A percentile compares a stretch with the other conserved stretches of the same genome.
phyloP scores from a whole-genome alignment of 2,797 vertebrate genomes.

The Poecile montanus region DNA sequence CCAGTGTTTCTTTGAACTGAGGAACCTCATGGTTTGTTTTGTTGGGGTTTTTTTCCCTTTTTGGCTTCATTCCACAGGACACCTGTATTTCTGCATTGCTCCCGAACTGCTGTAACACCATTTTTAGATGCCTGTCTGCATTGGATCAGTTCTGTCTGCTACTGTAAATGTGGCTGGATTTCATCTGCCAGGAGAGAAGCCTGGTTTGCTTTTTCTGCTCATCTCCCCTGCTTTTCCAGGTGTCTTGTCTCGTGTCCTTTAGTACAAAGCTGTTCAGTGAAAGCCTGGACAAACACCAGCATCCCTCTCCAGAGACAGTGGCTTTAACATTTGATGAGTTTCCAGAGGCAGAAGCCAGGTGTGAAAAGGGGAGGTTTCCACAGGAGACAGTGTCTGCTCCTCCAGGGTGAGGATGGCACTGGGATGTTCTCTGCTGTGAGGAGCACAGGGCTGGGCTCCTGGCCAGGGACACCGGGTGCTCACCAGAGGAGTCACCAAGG shows the following conservation, averaged over 20 bases:
- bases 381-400: background rate
- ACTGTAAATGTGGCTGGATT: background rate
- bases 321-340: background rate
- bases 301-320: background rate
- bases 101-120: background rate
- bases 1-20: background rate
- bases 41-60: rapidly evolving
- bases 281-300: background rate
- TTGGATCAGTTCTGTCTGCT: background rate
- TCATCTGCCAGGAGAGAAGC: background rate
- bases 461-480: rapidly evolving
- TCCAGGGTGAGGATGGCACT: background rate
- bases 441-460: background rate
- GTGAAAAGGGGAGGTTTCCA: background rate
- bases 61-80: background rate
- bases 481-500: background rate
- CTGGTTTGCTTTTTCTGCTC: background rate
- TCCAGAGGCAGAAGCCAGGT: background rate
- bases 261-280: background rate
- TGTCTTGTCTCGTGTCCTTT: rapidly evolving
- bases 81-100: background rate
- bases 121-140: background rate
- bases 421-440: background rate
- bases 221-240: background rate
- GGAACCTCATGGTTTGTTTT: background rate